Evolutionary conservation across 2,113 vertebrate genomes (phyloP), one percentile per base, ranked within the genome.

Genomic region (Maccullochella peelii): DNA sequence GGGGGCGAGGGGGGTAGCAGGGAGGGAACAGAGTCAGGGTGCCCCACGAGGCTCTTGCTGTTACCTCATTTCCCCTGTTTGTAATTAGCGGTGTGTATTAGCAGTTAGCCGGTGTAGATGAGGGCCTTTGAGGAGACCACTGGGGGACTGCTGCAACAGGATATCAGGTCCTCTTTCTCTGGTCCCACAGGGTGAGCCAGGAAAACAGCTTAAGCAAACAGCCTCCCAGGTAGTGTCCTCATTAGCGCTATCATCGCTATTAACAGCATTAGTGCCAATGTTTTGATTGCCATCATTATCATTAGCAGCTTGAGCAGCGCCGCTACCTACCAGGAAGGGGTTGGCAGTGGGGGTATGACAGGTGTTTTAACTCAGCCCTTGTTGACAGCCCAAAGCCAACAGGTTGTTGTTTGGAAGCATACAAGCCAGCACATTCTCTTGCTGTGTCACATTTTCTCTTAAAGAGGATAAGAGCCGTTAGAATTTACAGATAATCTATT

Each of bases 81-180:
- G 90, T 96, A 93, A 96, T 95, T 96, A 96, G 89, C 25, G 38
- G 80, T 30, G 86, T 87, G 50, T 85, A 88, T 94, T 91, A 91
- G 88, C 80, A 21, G 65, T 49, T 90, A 91, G 94, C 91, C 59
- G 8, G 92, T 87, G 85, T 55, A 86, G 78, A 74, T 57, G 84
- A 88, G 73, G 89, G 90, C 73, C 88, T 86, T 77, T 30, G 38
- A 76, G 78, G 78, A 69, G 79, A 80, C 89, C 94, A 80, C 75
- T 44, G 58, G 77, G 91, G 82, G 50, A 47, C 80, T 67, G 55
- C 71, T 89, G 62, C 40, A 63, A 90, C 91, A 85, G 85, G 89
- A 94, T 94, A 91, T 85, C 84, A 62, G 82, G 65, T 11, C 30
- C 5, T 81, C 73, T 78, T 58, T 18, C 77, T 71, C 68, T 8